phyloP scores from a whole-genome alignment of 2,113 vertebrate genomes.

The Ophiodon elongatus region DNA sequence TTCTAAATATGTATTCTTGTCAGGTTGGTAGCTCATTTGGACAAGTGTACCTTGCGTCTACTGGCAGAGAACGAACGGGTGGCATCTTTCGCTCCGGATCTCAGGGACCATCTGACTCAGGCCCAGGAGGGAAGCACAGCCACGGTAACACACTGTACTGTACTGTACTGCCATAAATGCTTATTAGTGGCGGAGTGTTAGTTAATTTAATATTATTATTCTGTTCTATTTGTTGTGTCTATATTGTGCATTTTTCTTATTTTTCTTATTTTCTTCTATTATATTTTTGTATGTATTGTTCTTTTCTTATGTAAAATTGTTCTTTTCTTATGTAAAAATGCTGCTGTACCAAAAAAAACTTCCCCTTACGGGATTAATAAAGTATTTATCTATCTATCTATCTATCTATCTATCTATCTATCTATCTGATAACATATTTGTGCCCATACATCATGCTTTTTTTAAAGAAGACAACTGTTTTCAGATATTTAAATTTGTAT shows the following conservation, averaged over 20 bases:
- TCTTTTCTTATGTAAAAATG: too few species aligned
- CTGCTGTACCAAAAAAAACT: too few species aligned
- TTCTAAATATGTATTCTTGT: not conserved
- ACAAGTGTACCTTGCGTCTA: slow-evolving; percentile 92
- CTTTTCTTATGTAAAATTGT: too few species aligned
- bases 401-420: too few species aligned
- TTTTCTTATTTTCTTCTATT: too few species aligned
- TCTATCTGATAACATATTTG: too few species aligned
- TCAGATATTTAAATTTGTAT: not conserved
- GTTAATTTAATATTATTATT: too few species aligned
- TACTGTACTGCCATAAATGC: not conserved
- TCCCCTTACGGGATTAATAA: too few species aligned
- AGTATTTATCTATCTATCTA: too few species aligned
- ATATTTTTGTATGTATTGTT: too few species aligned
- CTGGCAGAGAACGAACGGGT: slow-evolving; percentile 96
- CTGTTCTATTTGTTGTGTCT: too few species aligned
- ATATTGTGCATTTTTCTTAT: too few species aligned
- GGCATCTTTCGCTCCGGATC: slow-evolving; percentile 88
- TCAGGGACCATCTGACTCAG: slow-evolving; percentile 88
- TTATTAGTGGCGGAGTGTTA: not conserved
- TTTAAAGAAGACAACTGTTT: not conserved
- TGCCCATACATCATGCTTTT: not conserved
- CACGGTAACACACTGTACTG: slow-evolving; percentile 83
- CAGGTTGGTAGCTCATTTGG: slow-evolving; percentile 91
- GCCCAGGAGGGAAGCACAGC: slow-evolving; percentile 91